These are phyloP conservation scores for Poeciliopsis gracilis DNA, from an alignment of 2,797 vertebrate species.

Conservation along the genomic window DNA sequence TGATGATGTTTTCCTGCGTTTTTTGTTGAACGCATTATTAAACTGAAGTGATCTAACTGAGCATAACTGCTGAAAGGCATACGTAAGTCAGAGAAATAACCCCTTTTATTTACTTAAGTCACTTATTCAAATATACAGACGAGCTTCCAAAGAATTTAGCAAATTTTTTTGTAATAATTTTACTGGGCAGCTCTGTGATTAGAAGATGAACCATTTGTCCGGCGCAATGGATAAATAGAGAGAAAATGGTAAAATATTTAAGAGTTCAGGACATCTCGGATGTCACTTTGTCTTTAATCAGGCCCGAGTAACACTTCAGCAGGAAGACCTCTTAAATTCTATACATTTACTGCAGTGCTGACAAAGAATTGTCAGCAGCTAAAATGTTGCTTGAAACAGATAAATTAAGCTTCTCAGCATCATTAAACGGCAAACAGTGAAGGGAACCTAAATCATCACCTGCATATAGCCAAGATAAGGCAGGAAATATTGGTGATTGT, in stretches of 20 bases:
- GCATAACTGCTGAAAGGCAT: background rate
- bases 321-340: background rate
- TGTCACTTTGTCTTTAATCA: background rate
- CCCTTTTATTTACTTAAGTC: background rate
- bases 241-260: background rate
- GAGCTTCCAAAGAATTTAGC: background rate
- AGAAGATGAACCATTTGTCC: background rate
- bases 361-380: background rate
- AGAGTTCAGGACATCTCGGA: background rate
- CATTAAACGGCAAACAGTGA: background rate
- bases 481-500: background rate
- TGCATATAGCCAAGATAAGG: background rate
- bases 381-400: background rate
- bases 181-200: background rate
- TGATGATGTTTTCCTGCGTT: background rate
- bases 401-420: background rate
- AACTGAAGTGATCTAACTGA: background rate
- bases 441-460: background rate
- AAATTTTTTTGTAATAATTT: background rate
- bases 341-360: background rate
- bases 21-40: background rate
- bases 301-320: background rate
- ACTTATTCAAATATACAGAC: background rate
- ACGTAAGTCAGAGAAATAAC: background rate
- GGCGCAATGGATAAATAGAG: background rate